Evolutionary conservation across 2,888 invertebrate species (phyloP).

Genomic region (Microchrysa polita): DNA sequence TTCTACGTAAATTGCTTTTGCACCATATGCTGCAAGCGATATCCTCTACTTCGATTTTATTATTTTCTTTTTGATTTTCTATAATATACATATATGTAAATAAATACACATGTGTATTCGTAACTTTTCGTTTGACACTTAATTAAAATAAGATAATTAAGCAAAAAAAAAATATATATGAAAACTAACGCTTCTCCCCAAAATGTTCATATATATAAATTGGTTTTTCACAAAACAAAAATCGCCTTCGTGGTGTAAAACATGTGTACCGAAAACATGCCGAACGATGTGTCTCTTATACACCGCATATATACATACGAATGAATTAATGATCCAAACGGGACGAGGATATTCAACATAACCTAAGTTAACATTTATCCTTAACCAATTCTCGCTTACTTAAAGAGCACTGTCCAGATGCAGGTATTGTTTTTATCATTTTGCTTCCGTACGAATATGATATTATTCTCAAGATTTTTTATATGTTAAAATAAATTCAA

Average conservation of each 20-base stretch:
- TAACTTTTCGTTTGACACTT: not conserved
- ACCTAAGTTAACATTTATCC: not conserved
- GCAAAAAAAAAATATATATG: not conserved
- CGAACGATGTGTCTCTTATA: constrained; percentile 10
- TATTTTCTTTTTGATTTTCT: not conserved
- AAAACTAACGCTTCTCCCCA: no score
- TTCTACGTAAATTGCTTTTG: no score
- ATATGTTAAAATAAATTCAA: constrained; percentile 24
- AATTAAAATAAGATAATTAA: not conserved
- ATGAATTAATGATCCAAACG: constrained; percentile 36
- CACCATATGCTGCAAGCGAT: no score
- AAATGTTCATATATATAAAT: not conserved
- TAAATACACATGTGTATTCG: no score
- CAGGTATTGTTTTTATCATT: constrained; percentile 36
- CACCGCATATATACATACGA: no score
- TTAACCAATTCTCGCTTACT: constrained; percentile 23
- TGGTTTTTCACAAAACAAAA: constrained; percentile 29
- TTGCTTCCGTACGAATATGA: constrained; percentile 10
- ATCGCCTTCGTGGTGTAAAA: not conserved
- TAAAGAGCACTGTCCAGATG: constrained; percentile 34
- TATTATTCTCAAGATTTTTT: not conserved
- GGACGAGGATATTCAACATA: constrained; percentile 29
- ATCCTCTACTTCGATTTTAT: no score
- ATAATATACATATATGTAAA: not conserved
- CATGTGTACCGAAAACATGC: constrained; percentile 4